A percentile compares a stretch with the other conserved stretches of the same genome.
These are phyloP conservation scores for Cuniculus paca DNA, from an alignment of 2,797 vertebrate genomes.

Conservation along the genomic window DNA sequence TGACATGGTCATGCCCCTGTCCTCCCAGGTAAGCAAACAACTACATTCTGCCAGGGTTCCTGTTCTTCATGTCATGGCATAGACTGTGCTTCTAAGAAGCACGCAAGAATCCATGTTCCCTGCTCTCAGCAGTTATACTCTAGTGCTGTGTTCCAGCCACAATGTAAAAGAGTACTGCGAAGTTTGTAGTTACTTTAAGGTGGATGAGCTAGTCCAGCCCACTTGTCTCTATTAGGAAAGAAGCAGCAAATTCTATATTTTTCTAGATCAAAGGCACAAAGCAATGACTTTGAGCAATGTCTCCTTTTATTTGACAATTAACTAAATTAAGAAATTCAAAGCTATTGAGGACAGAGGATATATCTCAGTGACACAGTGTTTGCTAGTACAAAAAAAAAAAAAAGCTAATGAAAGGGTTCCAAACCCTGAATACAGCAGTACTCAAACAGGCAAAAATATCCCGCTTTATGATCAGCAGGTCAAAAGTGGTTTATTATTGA, in stretches of 20 bases:
- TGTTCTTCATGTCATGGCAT: fast-evolving
- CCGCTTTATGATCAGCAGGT: neutral
- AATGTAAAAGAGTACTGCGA: neutral
- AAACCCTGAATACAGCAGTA: neutral
- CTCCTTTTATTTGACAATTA: neutral
- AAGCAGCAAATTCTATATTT: neutral
- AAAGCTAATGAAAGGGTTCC: neutral
- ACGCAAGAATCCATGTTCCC: neutral
- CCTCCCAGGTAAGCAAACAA: neutral
- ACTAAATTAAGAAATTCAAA: neutral
- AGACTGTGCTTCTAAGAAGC: neutral
- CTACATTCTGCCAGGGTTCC: too few species aligned
- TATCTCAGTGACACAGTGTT: too few species aligned
- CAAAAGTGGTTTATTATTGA: neutral
- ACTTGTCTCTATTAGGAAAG: neutral
- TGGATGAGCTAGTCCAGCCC: neutral
- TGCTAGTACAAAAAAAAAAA: too few species aligned
- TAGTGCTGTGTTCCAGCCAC: neutral
- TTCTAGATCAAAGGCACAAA: neutral
- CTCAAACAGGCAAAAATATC: neutral
- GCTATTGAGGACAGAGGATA: neutral
- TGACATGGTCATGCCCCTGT: too few species aligned
- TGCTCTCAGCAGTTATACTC: neutral
- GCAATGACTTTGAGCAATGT: neutral
- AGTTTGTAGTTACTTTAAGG: neutral